Conservation (phyloP, 1,140 invertebrate species). For the Thaumatotibia leucotreta region DNA sequence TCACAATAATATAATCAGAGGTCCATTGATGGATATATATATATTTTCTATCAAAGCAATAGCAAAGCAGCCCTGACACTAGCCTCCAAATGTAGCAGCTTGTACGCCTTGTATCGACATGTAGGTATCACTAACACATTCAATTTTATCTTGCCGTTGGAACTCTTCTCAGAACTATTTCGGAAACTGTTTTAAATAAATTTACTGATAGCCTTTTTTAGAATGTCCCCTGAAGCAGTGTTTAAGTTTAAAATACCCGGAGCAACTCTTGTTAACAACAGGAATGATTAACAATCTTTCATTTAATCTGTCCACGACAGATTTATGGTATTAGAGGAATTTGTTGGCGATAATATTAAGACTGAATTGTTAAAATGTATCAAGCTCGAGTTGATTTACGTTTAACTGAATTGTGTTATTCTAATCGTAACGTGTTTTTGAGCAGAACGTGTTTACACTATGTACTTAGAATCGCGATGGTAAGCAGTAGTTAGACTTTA, state of each 20-base stretch:
- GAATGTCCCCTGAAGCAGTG: not conserved
- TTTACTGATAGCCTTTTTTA: not conserved
- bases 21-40: too few relatives aligned
- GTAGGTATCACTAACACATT: conserved; percentile 42
- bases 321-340: conserved; percentile 1
- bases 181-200: not conserved
- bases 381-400: not conserved
- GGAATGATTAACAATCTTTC: conserved; percentile 5
- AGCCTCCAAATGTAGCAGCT: conserved; percentile 70
- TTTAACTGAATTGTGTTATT: not conserved
- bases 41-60: conserved; percentile 38
- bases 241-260: not conserved
- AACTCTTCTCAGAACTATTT: not conserved
- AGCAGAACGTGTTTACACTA: too few relatives aligned
- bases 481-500: too few relatives aligned
- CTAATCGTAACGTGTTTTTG: too few relatives aligned
- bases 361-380: not conserved
- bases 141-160: not conserved
- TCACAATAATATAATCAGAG: too few relatives aligned
- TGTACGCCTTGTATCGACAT: conserved; percentile 67
- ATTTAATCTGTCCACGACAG: conserved; percentile 1
- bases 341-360: not conserved
- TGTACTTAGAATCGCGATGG: not conserved
- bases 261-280: not conserved
- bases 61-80: conserved; percentile 67